Evolutionary conservation across 1,140 invertebrate genomes (phyloP), one percentile per base, ranked within the genome.

Genomic region (Amyelois transitella): DNA sequence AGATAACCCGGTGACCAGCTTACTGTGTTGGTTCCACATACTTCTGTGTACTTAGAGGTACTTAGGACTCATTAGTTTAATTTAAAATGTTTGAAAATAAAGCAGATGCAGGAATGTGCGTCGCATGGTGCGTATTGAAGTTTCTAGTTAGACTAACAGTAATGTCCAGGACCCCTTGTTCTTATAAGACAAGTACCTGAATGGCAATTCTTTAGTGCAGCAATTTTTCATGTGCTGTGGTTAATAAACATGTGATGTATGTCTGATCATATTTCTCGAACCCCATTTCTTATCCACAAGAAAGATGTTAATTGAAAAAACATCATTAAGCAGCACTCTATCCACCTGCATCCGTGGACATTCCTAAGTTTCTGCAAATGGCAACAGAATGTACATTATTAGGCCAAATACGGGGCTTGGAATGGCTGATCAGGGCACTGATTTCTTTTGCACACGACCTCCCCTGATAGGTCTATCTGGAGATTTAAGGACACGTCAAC

Each of bases 401-500:
- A 69, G 54, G 47, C 79, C 75, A 60, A 77, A 82, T 78, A 85
- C 66, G 77, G 81, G 19, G 53, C 47, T 53, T 52, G 66, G 73
- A 70, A 80, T 76, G 69, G 62, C 50, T 54, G 69, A 67, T 65
- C 66, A 58, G 62, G 72, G 69, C 78, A 75, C 74, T 75, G 80
- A 86, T 86, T 86, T 86, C 79, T 86, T 81, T 71, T 70, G 74
- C 68, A 48, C 72, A 71, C 65, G 65, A 72, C 59, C 61, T 64
- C 66, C n/a, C 56, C 59, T 65, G 60, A 54, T 55, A 44, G 51
- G 25, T 60, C 53, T 47, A 61, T 59, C 48, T 57, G 64, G 55
- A 55, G 54, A 62, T 68, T 64, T 77, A 85, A 76, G 82, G 80
- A 56, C 45, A 79, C 24, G 67, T 52, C 80, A 79, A 81, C 77